A percentile compares a stretch with the other conserved stretches of the same genome.
Conservation (phyloP, 1,140 invertebrate species). For the Drosophila pectinifera region DNA sequence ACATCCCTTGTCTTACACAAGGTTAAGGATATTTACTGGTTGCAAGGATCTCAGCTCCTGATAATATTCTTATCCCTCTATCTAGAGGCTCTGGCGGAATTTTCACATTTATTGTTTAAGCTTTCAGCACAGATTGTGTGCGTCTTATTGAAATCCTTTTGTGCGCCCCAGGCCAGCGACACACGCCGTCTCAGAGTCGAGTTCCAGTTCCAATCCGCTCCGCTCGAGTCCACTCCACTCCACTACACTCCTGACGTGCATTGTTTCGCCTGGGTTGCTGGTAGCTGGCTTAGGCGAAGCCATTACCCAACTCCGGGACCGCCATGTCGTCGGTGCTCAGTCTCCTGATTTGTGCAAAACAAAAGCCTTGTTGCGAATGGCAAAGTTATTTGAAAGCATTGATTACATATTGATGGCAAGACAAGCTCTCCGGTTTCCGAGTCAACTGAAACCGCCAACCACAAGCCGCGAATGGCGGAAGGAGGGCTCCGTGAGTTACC, state of each 20-base stretch:
- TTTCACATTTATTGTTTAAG: constrained; percentile 82
- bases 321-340: constrained; percentile 18
- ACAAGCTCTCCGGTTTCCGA: constrained; percentile 25
- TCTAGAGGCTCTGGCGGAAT: constrained; percentile 56
- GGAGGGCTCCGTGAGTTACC: too few relatives aligned
- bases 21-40: background rate
- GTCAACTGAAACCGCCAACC: constrained; percentile 35
- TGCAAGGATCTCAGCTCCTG: constrained; percentile 20
- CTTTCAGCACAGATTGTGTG: constrained; percentile 78
- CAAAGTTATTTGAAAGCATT: constrained; percentile 78
- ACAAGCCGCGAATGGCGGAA: constrained; percentile 17
- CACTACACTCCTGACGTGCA: constrained; percentile 19
- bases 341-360: constrained; percentile 69
- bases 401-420: constrained; percentile 71
- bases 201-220: constrained; percentile 6
- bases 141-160: constrained; percentile 81
- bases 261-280: constrained; percentile 51
- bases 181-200: constrained; percentile 19
- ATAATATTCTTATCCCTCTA: too few relatives aligned
- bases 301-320: constrained; percentile 41
- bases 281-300: constrained; percentile 38
- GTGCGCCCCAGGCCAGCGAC: constrained; percentile 51
- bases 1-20: background rate
- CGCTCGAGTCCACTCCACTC: background rate
- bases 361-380: constrained; percentile 76